Percentiles rank a stretch among this genome's conserved stretches.
Evolutionary conservation across 2,113 vertebrate species (phyloP).

Genomic region (Hemiscyllium ocellatum): DNA sequence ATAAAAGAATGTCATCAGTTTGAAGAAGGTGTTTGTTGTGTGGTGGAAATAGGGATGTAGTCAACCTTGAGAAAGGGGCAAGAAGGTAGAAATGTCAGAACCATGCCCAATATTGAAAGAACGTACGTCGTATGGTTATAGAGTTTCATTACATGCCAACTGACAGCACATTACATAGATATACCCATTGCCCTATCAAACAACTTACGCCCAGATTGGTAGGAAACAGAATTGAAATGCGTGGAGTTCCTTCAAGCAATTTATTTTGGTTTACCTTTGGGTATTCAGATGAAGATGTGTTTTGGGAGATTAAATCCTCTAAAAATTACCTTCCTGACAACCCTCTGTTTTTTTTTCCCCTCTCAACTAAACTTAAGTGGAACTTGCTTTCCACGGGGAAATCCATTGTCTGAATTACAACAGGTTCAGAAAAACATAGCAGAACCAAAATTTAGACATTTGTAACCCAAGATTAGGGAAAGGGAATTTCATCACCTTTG

Average conservation of each 20-base stretch:
- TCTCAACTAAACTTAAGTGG: not conserved
- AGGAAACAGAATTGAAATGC: too few relatives aligned
- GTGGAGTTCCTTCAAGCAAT: not conserved
- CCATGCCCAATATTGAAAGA: too few relatives aligned
- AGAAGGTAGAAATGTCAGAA: too few relatives aligned
- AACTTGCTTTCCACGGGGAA: not conserved
- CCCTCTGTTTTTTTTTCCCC: too few relatives aligned
- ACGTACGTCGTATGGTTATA: too few relatives aligned
- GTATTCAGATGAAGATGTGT: not conserved
- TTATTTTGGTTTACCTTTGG: not conserved
- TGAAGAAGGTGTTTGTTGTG: not conserved
- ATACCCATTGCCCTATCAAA: too few relatives aligned
- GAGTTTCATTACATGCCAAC: too few relatives aligned
- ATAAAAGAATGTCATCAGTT: not conserved
- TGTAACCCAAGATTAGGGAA: not conserved
- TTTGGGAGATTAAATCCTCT: not conserved
- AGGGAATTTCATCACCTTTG: not conserved
- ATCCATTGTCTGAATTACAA: not conserved
- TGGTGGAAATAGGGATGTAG: not conserved
- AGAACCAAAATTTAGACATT: not conserved
- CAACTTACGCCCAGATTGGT: too few relatives aligned
- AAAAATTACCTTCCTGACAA: not conserved
- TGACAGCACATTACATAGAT: too few relatives aligned
- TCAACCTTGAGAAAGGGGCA: too few relatives aligned
- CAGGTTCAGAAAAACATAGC: not conserved